These are phyloP conservation scores for Theonella swinhoei DNA, from an alignment of 37 sponge, comb jelly and placozoan genomes.

Conservation along the genomic window DNA sequence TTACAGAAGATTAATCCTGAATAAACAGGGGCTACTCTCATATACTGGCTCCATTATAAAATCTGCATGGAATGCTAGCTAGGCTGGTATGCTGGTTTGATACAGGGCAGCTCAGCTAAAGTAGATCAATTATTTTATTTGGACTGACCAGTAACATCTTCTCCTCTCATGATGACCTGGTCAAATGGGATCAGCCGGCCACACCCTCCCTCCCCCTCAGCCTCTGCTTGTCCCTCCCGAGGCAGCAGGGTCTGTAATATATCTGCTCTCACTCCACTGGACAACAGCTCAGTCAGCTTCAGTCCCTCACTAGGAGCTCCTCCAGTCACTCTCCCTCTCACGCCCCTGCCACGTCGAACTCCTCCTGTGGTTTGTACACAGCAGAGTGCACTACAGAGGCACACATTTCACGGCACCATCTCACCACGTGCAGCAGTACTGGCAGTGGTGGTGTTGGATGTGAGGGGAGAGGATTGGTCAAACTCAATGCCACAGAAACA, in stretches of 20 bases:
- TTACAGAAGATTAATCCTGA: neutral
- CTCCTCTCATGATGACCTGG: slow-evolving; percentile 67
- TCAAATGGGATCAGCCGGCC: slow-evolving; percentile 44
- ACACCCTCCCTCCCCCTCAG: neutral
- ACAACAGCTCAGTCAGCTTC: slow-evolving; percentile 8
- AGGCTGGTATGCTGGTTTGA: too few relatives aligned
- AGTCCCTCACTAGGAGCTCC: slow-evolving; percentile 4
- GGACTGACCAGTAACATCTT: slow-evolving; percentile 65
- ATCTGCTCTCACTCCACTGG: slow-evolving; percentile 34
- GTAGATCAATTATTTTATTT: neutral
- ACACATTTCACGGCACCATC: neutral
- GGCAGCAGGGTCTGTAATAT: slow-evolving; percentile 30
- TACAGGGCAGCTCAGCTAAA: neutral
- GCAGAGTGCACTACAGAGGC: neutral
- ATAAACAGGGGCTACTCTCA: too few relatives aligned
- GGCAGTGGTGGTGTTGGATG: neutral
- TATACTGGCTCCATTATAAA: too few relatives aligned
- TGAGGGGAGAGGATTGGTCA: neutral
- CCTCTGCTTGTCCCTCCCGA: neutral
- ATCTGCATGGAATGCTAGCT: too few relatives aligned
- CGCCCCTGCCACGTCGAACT: slow-evolving; percentile 9
- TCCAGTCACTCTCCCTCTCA: slow-evolving; percentile 1
- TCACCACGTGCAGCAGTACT: neutral
- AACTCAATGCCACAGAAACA: slow-evolving; percentile 67
- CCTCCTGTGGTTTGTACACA: neutral